phyloP scores from a whole-genome alignment of 2,888 invertebrate genomes.

The Pyrocoelia pectoralis region DNA sequence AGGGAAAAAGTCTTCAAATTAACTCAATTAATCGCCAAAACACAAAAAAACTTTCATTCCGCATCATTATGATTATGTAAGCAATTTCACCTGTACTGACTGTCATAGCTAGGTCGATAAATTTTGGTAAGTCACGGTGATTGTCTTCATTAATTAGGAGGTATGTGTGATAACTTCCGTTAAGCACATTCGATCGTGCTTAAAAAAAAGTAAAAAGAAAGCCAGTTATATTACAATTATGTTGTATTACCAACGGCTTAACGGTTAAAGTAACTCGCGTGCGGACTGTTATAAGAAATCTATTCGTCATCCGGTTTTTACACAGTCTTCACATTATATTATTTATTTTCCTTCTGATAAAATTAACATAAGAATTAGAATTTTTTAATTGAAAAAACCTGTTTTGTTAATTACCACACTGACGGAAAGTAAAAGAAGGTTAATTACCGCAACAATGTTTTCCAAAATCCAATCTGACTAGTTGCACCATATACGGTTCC shows the following conservation, averaged over 20 bases:
- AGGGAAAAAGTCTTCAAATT: too few relatives aligned
- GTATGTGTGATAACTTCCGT: background rate
- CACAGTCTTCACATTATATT: background rate
- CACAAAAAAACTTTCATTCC: too few relatives aligned
- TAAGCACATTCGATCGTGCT: background rate
- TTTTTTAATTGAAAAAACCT: background rate
- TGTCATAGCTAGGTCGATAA: too few relatives aligned
- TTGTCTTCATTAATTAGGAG: too few relatives aligned
- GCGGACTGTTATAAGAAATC: background rate
- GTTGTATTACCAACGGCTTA: background rate
- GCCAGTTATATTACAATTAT: slow-evolving; percentile 1
- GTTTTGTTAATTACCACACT: too few relatives aligned
- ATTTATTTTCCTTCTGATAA: background rate
- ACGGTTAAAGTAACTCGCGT: slow-evolving; percentile 1
- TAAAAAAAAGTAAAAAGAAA: slow-evolving; percentile 1
- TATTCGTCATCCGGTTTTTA: background rate
- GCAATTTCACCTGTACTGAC: too few relatives aligned
- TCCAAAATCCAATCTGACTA: slow-evolving; percentile 90
- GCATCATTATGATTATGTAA: too few relatives aligned
- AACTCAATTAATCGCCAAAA: too few relatives aligned
- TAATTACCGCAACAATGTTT: slow-evolving; percentile 89
- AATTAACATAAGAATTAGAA: slow-evolving; percentile 2
- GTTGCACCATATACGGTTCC: slow-evolving; percentile 94
- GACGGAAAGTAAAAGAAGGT: background rate
- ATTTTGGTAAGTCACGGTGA: too few relatives aligned